Evolutionary conservation across 2,113 vertebrate species (phyloP).

Genomic region (Oryzias woworae): DNA sequence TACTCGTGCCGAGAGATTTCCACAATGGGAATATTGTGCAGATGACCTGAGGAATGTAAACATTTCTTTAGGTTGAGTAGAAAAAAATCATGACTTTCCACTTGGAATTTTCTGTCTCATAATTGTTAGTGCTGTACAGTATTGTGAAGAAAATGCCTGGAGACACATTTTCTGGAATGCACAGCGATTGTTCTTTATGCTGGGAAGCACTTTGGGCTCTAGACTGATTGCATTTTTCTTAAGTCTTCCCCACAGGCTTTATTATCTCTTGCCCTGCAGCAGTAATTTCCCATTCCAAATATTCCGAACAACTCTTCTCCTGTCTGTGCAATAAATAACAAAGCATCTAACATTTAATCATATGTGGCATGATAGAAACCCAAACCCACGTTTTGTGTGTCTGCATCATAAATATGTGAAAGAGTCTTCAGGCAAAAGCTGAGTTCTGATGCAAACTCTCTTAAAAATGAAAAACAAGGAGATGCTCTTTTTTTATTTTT

Average conservation of each 20-base stretch:
- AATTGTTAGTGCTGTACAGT: slow-evolving; percentile 12
- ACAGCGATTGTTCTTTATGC: slow-evolving; percentile 30
- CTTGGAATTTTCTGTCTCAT: slow-evolving; percentile 6
- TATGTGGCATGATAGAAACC: slow-evolving; percentile 36
- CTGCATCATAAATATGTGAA: slow-evolving; percentile 53
- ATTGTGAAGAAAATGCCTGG: slow-evolving; percentile 30
- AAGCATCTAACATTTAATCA: slow-evolving; percentile 41
- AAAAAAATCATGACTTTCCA: slow-evolving; percentile 5
- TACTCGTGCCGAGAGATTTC: slow-evolving; percentile 24
- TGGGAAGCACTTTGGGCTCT: slow-evolving; percentile 24
- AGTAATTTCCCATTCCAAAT: slow-evolving; percentile 3
- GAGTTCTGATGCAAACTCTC: slow-evolving; percentile 37
- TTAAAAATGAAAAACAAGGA: slow-evolving; percentile 44
- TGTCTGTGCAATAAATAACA: slow-evolving; percentile 25
- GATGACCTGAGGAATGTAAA: slow-evolving; percentile 64
- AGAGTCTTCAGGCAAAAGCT: slow-evolving; percentile 40
- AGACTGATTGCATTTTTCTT: slow-evolving; percentile 20
- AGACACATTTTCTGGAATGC: slow-evolving; percentile 41
- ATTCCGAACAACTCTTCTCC: slow-evolving; percentile 27
- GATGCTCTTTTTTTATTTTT: too few species aligned
- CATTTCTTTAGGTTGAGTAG: slow-evolving; percentile 29
- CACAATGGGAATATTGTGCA: slow-evolving; percentile 27
- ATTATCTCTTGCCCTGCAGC: slow-evolving; percentile 49
- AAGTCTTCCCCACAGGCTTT: slow-evolving; percentile 29
- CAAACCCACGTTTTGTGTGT: slow-evolving; percentile 39